Evolutionary conservation across 1,140 invertebrate species (phyloP), one percentile per base, ranked within the genome.

Genomic region (Bombus picipes): DNA sequence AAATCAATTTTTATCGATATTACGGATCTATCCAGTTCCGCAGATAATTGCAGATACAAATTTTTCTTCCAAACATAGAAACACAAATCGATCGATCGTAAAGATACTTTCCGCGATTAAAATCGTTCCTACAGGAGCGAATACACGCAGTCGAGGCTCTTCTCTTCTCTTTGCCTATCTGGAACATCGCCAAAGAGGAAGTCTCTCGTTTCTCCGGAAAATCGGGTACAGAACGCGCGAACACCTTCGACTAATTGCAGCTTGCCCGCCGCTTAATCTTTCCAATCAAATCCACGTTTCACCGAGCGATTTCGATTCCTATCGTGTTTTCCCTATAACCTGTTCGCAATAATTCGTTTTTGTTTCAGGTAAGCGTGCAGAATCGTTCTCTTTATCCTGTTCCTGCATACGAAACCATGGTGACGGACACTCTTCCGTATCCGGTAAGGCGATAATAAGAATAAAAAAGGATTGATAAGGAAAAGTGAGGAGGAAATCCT

Each of bases 201-300:
- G 72, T 65, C 4, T 28, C 47, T 34, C 6, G 66, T 41, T 53
- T 41, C 74, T n/a, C 32, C 47, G 62, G 47, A 41, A 71, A 71
- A 79, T 84, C 76, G 13, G 34, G 2, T 28, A 37, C 74, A 53
- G 62, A 78, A 78, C 75, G 74, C 65, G 39, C 66, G n/a, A 76
- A 79, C 82, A 79, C 82, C 76, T 71, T 53, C 37, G 43, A 34
- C 53, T 84, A 84, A 84, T 79, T 79, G 75, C 66, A 59, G 12
- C 34, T 4, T 47, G 32, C 25, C 32, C 25, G 18, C n/a, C 9
- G 34, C 72, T 84, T 37, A 75, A 53, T 70, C 65, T 28, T 32
- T 1, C 28, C 71, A 28, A 73, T 81, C 57, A 22, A 73, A 34
- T 39, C 12, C 22, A 47, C 57, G 47, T 32, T 74, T 73, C 62